Evolutionary conservation across 1,140 invertebrate species (phyloP), one percentile per base, ranked within the genome.

Genomic region (Nasonia longicornis): DNA sequence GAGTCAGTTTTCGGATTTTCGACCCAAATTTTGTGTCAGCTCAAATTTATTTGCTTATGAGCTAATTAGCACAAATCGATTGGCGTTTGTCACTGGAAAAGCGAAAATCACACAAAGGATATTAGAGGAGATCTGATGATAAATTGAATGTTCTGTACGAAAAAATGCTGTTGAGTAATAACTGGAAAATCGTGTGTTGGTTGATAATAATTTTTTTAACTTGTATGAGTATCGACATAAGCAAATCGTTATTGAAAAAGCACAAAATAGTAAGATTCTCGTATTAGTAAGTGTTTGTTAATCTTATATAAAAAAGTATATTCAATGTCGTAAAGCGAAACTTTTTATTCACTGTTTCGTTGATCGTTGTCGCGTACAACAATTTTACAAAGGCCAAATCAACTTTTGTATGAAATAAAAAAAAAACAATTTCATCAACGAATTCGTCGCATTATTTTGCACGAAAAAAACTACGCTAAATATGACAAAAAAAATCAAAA

Each of bases 141-240:
- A 64, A 76, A 22, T 22, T 26, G 31, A 69, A 69, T 26, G 29
- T 70, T 22, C 69, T 20, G 8, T 14, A 2, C 2, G 64, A 70
- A 79, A 79, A 79, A 64, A 79, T 79, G 70, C 78, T 66, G 70
- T 79, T 79, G 78, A 79, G 78, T 64, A 20, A 64, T 16, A 79
- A 42, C 35, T 73, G 52, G 29, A 45, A 73, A 64, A 73, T 45
- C 4, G 45, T 2, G 12, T 45, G 31, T 58, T 58, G 14, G 1
- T 42, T 66, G 64, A 12, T 48, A 35, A 75, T 45, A 2, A 76
- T 42, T 76, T 42, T 76, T 77, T 76, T 69, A 22, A 70, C 45
- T 77, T n/a, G 12, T 63, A 66, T 12, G 29, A 64, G n/a, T 45
- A 48, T 67, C 14, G 11, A 67, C 38, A 35, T 35, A 45, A 31